These are phyloP conservation scores for Dendropsophus ebraccatus DNA, from an alignment of 2,113 vertebrate species.

Conservation along the genomic window DNA sequence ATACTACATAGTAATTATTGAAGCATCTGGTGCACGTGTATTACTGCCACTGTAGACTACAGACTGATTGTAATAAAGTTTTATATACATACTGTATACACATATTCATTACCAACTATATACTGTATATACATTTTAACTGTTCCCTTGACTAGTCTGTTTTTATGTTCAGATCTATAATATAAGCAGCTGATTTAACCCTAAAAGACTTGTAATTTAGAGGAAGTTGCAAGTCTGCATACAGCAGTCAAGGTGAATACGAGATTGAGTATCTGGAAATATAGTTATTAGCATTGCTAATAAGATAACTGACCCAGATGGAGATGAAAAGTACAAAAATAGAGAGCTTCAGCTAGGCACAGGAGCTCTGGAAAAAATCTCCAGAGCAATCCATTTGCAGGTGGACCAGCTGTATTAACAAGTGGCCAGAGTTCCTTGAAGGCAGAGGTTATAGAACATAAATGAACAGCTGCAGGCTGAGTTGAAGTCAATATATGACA, in stretches of 20 bases:
- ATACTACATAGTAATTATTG: background rate
- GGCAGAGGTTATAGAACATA: conserved; percentile 29
- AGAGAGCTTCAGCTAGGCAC: conserved; percentile 26
- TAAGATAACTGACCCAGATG: background rate
- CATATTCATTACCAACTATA: background rate
- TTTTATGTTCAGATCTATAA: background rate
- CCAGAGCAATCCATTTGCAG: conserved; percentile 11
- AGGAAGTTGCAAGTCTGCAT: background rate
- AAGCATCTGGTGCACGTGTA: background rate
- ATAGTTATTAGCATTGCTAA: background rate
- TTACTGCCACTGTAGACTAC: background rate
- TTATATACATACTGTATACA: conserved; percentile 7
- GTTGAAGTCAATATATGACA: conserved; percentile 41
- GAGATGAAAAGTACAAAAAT: conserved; percentile 25
- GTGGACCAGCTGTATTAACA: conserved; percentile 47
- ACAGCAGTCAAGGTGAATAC: background rate
- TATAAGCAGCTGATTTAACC: background rate
- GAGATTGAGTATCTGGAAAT: background rate
- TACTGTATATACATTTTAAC: background rate
- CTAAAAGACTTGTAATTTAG: background rate
- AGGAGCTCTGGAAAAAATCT: conserved; percentile 19
- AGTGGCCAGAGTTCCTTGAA: conserved; percentile 35
- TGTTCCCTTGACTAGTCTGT: background rate
- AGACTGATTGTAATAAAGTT: conserved; percentile 13
- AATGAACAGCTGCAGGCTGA: conserved; percentile 32